Percentiles rank a stretch among this genome's conserved stretches.
Conservation (phyloP, 1,140 invertebrate species). For the Oppia nitens region DNA sequence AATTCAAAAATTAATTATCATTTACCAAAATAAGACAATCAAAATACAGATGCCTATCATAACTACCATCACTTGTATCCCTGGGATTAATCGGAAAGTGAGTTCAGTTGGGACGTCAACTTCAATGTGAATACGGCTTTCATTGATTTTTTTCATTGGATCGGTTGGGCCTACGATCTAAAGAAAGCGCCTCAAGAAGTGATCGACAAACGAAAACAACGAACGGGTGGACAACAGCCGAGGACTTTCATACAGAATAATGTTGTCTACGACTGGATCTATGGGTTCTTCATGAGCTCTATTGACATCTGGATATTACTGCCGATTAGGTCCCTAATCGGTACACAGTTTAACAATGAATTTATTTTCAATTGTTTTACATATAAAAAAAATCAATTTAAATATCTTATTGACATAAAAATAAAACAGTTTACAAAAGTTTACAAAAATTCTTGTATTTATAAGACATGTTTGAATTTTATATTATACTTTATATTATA, state of each 20-base stretch:
- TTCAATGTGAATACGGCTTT: constrained; percentile 65
- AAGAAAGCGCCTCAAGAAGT: constrained; percentile 41
- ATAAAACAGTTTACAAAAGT: too few relatives aligned
- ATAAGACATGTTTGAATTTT: too few relatives aligned
- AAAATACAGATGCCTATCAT: constrained; percentile 80
- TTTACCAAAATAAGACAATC: too few relatives aligned
- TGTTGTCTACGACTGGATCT: not conserved
- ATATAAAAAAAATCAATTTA: too few relatives aligned
- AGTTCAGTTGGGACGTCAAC: constrained; percentile 23
- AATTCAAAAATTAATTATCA: too few relatives aligned
- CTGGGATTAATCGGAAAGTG: constrained; percentile 60
- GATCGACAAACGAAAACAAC: not conserved
- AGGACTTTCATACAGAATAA: not conserved
- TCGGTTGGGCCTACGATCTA: constrained; percentile 73
- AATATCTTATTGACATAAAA: too few relatives aligned
- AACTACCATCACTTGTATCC: constrained; percentile 91
- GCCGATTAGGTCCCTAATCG: not conserved
- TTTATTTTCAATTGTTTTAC: too few relatives aligned
- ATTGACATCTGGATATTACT: not conserved
- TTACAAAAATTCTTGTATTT: too few relatives aligned
- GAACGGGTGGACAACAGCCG: not conserved
- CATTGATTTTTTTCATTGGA: constrained; percentile 62
- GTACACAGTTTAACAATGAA: too few relatives aligned
- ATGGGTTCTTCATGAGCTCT: not conserved
- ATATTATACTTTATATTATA: too few relatives aligned